These are phyloP conservation scores for Uromys caudimaculatus DNA, from an alignment of 2,797 vertebrate genomes.

Conservation along the genomic window DNA sequence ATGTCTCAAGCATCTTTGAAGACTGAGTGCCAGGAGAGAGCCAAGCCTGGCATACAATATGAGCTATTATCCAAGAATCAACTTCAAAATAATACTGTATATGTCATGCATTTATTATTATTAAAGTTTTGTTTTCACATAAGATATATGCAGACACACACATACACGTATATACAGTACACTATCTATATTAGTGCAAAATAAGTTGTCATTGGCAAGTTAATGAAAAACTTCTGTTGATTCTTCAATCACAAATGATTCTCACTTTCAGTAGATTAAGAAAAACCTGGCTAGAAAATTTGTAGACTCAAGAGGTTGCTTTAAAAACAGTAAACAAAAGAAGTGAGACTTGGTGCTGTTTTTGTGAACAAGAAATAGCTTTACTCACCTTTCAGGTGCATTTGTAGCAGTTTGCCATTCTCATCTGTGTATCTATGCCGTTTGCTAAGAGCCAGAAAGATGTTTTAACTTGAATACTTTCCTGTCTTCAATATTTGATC, in stretches of 20 bases:
- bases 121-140: neutral
- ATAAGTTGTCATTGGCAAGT: neutral
- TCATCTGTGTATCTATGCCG: neutral
- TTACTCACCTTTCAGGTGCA: neutral
- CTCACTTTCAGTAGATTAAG: neutral
- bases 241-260: constrained; percentile 28
- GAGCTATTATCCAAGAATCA: neutral
- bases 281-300: constrained; percentile 44
- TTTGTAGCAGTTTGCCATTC: neutral
- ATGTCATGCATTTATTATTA: constrained; percentile 26
- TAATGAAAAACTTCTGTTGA: neutral
- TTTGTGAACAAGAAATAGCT: neutral
- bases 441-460: neutral
- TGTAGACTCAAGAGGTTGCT: constrained; percentile 11
- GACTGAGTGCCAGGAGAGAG: neutral
- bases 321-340: neutral
- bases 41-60: neutral
- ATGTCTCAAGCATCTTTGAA: constrained; percentile 15
- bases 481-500: neutral
- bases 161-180: neutral
- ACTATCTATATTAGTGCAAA: neutral
- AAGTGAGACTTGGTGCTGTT: neutral
- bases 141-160: neutral
- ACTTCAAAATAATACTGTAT: constrained; percentile 20
- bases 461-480: neutral